Evolutionary conservation across 2,113 vertebrate genomes (phyloP).

Genomic region (Lynx canadensis): DNA sequence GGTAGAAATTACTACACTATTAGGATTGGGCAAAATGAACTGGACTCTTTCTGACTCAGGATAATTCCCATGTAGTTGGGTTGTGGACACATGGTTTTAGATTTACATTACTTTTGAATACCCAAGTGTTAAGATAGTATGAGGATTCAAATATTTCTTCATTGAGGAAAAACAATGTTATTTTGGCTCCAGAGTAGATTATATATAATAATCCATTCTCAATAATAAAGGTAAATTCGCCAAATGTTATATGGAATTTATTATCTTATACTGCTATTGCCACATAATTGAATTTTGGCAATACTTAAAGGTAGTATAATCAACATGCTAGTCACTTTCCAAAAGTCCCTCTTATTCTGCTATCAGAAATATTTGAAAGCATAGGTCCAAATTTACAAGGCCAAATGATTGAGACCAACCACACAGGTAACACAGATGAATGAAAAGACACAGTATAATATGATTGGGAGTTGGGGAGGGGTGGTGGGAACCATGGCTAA

Average conservation of each 20-base stretch:
- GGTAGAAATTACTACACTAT: background rate
- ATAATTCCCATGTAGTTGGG: background rate
- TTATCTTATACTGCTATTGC: background rate
- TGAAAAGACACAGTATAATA: background rate
- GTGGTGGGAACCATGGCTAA: background rate
- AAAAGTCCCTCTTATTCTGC: background rate
- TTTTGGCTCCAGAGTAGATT: background rate
- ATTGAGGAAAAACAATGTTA: background rate
- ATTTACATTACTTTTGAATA: background rate
- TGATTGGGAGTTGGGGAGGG: background rate
- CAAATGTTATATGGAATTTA: background rate
- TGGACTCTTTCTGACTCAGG: background rate
- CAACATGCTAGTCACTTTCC: background rate
- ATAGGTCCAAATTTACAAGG: background rate
- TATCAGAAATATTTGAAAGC: background rate
- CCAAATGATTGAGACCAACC: background rate
- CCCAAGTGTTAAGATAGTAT: background rate
- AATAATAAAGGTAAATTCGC: background rate
- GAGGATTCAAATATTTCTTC: background rate
- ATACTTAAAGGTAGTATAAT: background rate
- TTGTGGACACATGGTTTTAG: background rate
- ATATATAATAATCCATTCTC: background rate
- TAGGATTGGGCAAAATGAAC: background rate
- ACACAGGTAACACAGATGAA: background rate
- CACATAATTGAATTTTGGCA: background rate